Conservation (phyloP, 2,113 vertebrate species). For the Engystomops pustulosus region DNA sequence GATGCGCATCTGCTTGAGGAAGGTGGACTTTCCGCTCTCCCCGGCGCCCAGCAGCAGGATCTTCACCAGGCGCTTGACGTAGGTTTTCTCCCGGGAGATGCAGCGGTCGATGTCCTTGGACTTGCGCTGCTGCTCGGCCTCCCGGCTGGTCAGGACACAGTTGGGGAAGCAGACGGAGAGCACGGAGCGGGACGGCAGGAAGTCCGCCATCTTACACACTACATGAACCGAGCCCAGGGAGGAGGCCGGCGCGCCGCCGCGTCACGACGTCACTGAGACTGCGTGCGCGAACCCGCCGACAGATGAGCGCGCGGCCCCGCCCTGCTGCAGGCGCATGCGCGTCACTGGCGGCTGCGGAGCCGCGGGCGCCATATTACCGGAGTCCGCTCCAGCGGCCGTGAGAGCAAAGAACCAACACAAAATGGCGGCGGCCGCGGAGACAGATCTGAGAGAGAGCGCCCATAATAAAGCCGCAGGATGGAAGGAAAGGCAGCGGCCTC, state of each 20-base stretch:
- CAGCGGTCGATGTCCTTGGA: slow-evolving; percentile 91
- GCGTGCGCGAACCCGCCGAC: background rate
- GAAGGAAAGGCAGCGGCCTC: no score
- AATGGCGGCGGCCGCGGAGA: no score
- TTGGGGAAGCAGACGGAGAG: slow-evolving; percentile 90
- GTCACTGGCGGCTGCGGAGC: no score
- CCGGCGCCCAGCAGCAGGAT: slow-evolving; percentile 93
- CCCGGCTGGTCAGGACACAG: slow-evolving; percentile 86
- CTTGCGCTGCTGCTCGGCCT: slow-evolving; percentile 89
- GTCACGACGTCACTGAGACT: background rate
- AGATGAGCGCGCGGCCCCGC: background rate
- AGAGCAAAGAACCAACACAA: no score
- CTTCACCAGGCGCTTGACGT: slow-evolving; percentile 92
- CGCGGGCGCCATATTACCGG: no score
- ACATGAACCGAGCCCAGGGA: slow-evolving; percentile 75
- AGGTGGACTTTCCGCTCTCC: slow-evolving; percentile 97
- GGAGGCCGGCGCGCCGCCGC: slow-evolving; percentile 64
- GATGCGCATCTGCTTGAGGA: slow-evolving; percentile 98
- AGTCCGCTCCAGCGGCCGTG: no score
- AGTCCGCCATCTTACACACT: slow-evolving; percentile 97
- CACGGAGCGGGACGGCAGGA: slow-evolving; percentile 94
- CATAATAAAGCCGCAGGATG: no score
- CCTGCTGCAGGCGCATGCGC: no score
- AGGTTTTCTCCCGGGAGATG: slow-evolving; percentile 89
- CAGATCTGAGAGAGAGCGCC: no score